Conservation (phyloP, 2,888 invertebrate genomes). For the Biston betularia region DNA sequence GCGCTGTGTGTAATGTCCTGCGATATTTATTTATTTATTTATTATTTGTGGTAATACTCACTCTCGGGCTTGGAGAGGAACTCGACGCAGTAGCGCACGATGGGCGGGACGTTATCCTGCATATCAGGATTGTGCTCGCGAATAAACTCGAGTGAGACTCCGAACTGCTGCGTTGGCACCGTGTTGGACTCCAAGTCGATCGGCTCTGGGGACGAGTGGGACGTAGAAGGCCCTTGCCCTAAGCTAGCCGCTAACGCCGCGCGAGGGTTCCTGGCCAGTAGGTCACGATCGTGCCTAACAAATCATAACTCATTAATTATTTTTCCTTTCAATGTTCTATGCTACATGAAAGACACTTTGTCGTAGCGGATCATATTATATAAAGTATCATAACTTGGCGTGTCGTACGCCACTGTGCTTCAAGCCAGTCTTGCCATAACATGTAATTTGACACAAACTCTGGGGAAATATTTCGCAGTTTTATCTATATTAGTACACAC, state of each 20-base stretch:
- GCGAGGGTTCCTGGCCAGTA: conserved; percentile 87
- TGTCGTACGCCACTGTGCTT: no score
- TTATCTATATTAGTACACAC: no score
- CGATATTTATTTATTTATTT: no score
- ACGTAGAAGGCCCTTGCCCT: neutral
- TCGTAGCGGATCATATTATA: no score
- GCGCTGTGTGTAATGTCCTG: no score
- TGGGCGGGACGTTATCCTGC: conserved; percentile 95
- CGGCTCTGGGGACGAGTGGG: neutral
- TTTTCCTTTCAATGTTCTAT: no score
- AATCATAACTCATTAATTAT: neutral
- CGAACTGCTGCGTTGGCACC: conserved; percentile 95
- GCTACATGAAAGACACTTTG: no score
- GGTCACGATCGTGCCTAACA: conserved; percentile 90
- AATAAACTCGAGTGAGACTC: conserved; percentile 96
- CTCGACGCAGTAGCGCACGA: conserved; percentile 96
- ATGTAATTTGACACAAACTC: no score
- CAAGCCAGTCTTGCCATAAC: no score
- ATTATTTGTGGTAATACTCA: conserved; percentile 66
- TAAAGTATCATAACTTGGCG: no score
- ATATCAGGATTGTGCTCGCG: conserved; percentile 92
- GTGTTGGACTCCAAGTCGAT: conserved; percentile 49
- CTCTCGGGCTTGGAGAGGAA: conserved; percentile 96
- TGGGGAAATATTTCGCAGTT: no score
- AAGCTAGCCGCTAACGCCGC: conserved; percentile 53